These are phyloP conservation scores for Schizothorax lantsangensis DNA, from an alignment of 2,797 vertebrate genomes.

Conservation along the genomic window DNA sequence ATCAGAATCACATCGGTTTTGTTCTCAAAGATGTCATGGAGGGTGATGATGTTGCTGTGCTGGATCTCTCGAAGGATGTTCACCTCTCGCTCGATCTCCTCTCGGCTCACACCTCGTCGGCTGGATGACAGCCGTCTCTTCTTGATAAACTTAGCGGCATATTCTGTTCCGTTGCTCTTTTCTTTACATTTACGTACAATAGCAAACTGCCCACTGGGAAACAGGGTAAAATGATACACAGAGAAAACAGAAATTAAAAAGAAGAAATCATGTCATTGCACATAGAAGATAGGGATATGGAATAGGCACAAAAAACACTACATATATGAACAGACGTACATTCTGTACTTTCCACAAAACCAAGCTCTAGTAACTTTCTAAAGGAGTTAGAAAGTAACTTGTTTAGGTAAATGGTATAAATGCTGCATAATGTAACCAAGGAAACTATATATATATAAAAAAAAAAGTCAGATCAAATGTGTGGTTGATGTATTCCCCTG, in stretches of 20 bases:
- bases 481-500: not conserved
- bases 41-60: slow-evolving; percentile 98
- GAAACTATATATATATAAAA: not conserved
- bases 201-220: slow-evolving; percentile 91
- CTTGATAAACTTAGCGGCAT: slow-evolving; percentile 98
- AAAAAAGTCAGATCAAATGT: not conserved
- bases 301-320: not conserved
- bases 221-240: slow-evolving; percentile 1
- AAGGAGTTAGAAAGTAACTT: not conserved
- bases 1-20: slow-evolving; percentile 98
- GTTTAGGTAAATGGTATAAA: not conserved
- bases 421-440: not conserved
- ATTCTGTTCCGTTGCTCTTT: slow-evolving; percentile 83
- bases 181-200: slow-evolving; percentile 95
- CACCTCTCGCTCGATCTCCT: slow-evolving; percentile 97
- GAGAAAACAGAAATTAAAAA: not conserved
- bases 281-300: not conserved
- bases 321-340: not conserved
- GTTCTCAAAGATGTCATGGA: slow-evolving; percentile 98
- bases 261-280: not conserved
- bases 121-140: slow-evolving; percentile 95
- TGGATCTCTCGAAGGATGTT: slow-evolving; percentile 96
- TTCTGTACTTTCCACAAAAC: not conserved
- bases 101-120: slow-evolving; percentile 93
- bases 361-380: not conserved